phyloP scores from a whole-genome alignment of 2,888 invertebrate species.

The Zonitis immaculata region DNA sequence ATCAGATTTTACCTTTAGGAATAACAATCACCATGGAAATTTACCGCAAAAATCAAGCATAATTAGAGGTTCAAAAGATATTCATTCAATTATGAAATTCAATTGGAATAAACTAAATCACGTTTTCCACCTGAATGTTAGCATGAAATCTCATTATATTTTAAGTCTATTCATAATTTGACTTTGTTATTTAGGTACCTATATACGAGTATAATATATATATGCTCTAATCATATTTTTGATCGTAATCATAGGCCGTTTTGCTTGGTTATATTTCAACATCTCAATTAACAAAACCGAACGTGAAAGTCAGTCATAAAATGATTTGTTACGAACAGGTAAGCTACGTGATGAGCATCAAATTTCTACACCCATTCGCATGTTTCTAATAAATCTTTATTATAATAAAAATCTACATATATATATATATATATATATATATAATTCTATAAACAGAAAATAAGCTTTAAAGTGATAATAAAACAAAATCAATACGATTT shows the following conservation, averaged over 20 bases:
- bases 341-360: conserved; percentile 14
- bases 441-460: too few relatives aligned
- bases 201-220: too few relatives aligned
- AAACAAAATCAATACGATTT: too few relatives aligned
- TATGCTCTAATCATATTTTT: too few relatives aligned
- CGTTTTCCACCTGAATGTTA: conserved; percentile 4
- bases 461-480: too few relatives aligned
- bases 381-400: conserved; percentile 3
- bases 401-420: background rate
- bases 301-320: conserved; percentile 24
- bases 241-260: conserved; percentile 20
- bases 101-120: conserved; percentile 9
- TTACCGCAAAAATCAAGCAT: too few relatives aligned
- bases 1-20: too few relatives aligned
- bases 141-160: background rate
- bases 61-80: conserved; percentile 3
- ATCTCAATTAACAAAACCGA: conserved; percentile 26
- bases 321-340: conserved; percentile 18
- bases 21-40: too few relatives aligned
- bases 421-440: too few relatives aligned
- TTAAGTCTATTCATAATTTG: background rate
- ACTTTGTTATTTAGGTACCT: too few relatives aligned
- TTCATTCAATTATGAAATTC: too few relatives aligned
- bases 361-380: background rate
- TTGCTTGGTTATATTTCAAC: conserved; percentile 24